Conservation (phyloP, 2,797 vertebrate genomes). For the Rhabdomys pumilio region DNA sequence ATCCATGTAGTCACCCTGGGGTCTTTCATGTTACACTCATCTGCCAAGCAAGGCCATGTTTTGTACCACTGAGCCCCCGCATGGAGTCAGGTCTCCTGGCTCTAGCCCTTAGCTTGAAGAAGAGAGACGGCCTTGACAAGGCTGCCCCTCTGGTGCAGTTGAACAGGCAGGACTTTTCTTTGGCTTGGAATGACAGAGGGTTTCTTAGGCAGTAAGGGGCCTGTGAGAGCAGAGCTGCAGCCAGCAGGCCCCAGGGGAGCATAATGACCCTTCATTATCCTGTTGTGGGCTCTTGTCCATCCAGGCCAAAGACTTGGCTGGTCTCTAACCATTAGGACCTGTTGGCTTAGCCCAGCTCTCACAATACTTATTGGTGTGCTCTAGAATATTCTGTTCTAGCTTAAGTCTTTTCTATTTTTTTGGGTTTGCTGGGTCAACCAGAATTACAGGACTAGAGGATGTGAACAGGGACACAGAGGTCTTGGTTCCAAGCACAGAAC, state of each 20-base stretch:
- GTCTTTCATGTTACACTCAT: neutral
- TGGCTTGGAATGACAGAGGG: neutral
- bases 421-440: neutral
- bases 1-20: neutral
- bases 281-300: neutral
- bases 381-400: neutral
- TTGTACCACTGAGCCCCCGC: neutral
- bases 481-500: neutral
- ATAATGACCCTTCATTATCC: neutral
- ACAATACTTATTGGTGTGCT: accelerated
- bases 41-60: neutral
- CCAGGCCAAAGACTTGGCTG: neutral
- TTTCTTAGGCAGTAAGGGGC: accelerated
- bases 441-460: neutral
- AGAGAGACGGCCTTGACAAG: neutral
- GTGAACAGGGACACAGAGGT: neutral
- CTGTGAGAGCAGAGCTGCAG: neutral
- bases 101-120: neutral
- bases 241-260: neutral
- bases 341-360: neutral
- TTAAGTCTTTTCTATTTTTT: neutral
- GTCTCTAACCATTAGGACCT: neutral
- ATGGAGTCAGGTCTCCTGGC: neutral
- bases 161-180: neutral
- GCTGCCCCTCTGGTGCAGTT: neutral